Conservation (phyloP, 2,888 invertebrate genomes). For the Cynaeus angustus region DNA sequence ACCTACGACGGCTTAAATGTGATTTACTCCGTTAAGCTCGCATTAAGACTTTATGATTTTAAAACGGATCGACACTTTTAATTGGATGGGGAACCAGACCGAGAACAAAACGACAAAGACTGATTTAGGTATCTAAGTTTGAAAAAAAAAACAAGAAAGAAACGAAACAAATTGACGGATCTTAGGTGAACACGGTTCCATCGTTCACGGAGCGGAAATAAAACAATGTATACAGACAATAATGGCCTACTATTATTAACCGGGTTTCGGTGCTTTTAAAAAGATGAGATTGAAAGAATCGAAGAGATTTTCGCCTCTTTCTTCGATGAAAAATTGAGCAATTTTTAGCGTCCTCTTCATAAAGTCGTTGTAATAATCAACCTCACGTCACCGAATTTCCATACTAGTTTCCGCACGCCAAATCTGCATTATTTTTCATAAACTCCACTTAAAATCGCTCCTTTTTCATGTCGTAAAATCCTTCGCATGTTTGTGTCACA, state of each 20-base stretch:
- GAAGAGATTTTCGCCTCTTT: no score
- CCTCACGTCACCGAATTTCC: slow-evolving; percentile 29
- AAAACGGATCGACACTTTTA: neutral
- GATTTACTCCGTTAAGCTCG: slow-evolving; percentile 42
- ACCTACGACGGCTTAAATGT: slow-evolving; percentile 36
- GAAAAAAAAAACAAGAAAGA: slow-evolving; percentile 53
- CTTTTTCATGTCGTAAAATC: slow-evolving; percentile 20
- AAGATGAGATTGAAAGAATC: slow-evolving; percentile 22
- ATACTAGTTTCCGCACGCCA: slow-evolving; percentile 40
- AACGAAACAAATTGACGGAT: slow-evolving; percentile 56
- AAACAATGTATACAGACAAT: slow-evolving; percentile 54
- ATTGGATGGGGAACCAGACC: no score
- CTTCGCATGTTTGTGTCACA: slow-evolving; percentile 11
- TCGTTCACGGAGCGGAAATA: slow-evolving; percentile 56
- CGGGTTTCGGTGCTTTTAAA: slow-evolving; percentile 26
- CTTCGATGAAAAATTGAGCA: slow-evolving; percentile 3
- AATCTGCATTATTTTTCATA: slow-evolving; percentile 33
- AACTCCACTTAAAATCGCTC: no score
- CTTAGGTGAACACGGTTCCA: slow-evolving; percentile 52
- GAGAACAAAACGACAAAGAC: slow-evolving; percentile 49
- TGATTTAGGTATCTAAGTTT: slow-evolving; percentile 55
- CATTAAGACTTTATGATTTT: slow-evolving; percentile 29
- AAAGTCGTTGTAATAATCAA: slow-evolving; percentile 8
- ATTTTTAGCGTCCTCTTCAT: neutral
- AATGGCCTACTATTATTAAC: slow-evolving; percentile 39